Evolutionary conservation across 1,140 invertebrate genomes (phyloP), one percentile per base, ranked within the genome.

Genomic region (Manduca sexta): DNA sequence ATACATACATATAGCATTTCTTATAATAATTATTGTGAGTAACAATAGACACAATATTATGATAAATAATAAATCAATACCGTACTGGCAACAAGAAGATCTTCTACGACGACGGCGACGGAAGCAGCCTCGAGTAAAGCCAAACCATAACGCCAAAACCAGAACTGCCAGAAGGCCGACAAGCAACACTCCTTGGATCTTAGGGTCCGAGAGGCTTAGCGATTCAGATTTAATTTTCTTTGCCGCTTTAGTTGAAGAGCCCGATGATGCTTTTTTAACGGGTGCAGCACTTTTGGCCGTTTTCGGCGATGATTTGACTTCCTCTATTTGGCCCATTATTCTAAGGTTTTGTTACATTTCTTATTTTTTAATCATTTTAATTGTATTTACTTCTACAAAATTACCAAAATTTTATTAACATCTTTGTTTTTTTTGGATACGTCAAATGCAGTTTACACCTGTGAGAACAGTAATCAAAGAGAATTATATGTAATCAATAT

Each of bases 121-220:
- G 10, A 74, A 42, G 47, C 72, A 76, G 0, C 71, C 66, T 14
- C 53, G 46, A 4, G 52, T 61, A 43, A 69, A 75, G 1, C 74
- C 72, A 45, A 64, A 71, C 73, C 74, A 81, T 2, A 81, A 50
- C 1, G 65, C 68, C 30, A 75, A 1, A 0, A 53, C 49, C 8
- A 79, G 39, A 1, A 77, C 56, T 10, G 58, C 64, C 15, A 81
- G 53, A 1, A 79, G 34, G 0, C 59, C 65, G 0, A 74, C 51
- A 14, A 79, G 50, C n/a, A 79, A 16, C 4, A 69, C 46, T 21
- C 55, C 61, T 58, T 79, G 75, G 3, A 72, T 39, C 60, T 74
- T 69, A 6, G 77, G 71, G 35, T 78, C 66, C 37, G 49, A 48
- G 14, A 76, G 61, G 44, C 63, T 50, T 37, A 71, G 17, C 43